phyloP scores from a whole-genome alignment of 2,888 invertebrate genomes.

The Parasteatoda lunata region DNA sequence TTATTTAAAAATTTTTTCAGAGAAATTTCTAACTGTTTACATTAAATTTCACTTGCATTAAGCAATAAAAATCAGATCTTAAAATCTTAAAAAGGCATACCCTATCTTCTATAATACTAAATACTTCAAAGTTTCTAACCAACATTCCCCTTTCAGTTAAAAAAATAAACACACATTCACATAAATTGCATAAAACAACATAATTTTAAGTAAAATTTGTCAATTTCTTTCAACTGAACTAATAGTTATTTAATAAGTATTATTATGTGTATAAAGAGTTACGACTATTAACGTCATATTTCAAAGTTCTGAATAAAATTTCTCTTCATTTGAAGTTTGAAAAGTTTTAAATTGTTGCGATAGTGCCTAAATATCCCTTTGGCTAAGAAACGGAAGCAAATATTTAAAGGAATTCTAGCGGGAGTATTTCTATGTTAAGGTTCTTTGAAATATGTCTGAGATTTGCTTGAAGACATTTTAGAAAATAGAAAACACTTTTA shows the following conservation, averaged over 20 bases:
- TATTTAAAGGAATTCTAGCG: slow-evolving; percentile 38
- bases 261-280: too few relatives aligned
- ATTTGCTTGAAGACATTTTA: slow-evolving; percentile 45
- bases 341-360: slow-evolving; percentile 21
- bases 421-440: slow-evolving; percentile 21
- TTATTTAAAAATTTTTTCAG: too few relatives aligned
- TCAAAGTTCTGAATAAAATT: neutral
- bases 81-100: neutral
- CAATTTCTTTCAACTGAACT: too few relatives aligned
- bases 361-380: slow-evolving; percentile 33
- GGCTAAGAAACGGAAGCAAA: slow-evolving; percentile 45
- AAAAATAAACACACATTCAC: too few relatives aligned
- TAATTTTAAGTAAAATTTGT: too few relatives aligned
- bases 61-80: neutral
- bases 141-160: too few relatives aligned
- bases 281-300: neutral
- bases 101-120: neutral
- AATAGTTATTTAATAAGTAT: too few relatives aligned
- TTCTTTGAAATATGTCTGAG: slow-evolving; percentile 34
- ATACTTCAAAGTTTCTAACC: too few relatives aligned
- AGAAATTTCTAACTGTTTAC: too few relatives aligned
- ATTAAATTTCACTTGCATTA: too few relatives aligned
- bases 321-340: slow-evolving; percentile 9
- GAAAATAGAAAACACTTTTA: slow-evolving; percentile 17
- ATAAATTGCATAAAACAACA: too few relatives aligned